Conservation (phyloP, 2,888 invertebrate species). For the Drosophila meridionalis region DNA sequence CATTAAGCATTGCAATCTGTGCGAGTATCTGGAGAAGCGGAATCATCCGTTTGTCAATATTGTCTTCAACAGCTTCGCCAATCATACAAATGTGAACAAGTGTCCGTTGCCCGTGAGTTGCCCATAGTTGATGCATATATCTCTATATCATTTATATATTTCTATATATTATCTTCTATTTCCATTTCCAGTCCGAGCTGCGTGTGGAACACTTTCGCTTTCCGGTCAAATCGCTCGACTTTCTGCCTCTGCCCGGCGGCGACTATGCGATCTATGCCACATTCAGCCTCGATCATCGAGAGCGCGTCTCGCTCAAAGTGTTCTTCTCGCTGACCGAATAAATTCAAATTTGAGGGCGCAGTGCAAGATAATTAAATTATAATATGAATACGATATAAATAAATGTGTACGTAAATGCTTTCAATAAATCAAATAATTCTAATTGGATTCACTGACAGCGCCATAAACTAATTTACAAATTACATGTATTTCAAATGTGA, state of each 20-base stretch:
- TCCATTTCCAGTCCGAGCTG: constrained; percentile 46
- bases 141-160: not conserved
- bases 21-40: constrained; percentile 73
- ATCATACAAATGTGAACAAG: constrained; percentile 52
- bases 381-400: constrained; percentile 16
- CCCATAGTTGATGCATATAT: not conserved
- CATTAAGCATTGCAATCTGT: constrained; percentile 56
- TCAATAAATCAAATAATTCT: constrained; percentile 41
- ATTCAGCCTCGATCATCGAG: constrained; percentile 44
- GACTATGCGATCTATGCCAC: constrained; percentile 70
- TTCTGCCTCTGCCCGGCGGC: constrained; percentile 66
- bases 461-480: constrained; percentile 69
- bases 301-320: constrained; percentile 53
- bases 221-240: constrained; percentile 56
- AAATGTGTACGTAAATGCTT: constrained; percentile 20
- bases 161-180: not conserved
- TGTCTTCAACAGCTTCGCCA: constrained; percentile 61
- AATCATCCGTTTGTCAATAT: constrained; percentile 76
- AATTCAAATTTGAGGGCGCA: constrained; percentile 13
- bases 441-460: constrained; percentile 47
- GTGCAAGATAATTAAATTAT: constrained; percentile 20
- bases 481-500: constrained; percentile 39
- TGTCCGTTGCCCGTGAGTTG: constrained; percentile 62
- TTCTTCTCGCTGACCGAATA: constrained; percentile 64
- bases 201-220: constrained; percentile 62